Conservation (phyloP, 2,113 vertebrate genomes). For the Camelus dromedarius region DNA sequence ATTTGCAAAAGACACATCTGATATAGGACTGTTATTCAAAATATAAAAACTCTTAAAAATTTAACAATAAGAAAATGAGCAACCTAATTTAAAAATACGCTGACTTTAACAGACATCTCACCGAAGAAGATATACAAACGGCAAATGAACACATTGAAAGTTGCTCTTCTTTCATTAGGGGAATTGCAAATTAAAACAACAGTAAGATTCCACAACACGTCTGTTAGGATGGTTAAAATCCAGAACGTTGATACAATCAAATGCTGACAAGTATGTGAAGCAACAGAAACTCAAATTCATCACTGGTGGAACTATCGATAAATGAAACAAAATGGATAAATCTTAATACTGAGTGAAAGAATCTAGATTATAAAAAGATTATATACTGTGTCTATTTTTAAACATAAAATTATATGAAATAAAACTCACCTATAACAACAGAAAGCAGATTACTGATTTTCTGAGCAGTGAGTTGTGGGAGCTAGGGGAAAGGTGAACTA, state of each 20-base stretch:
- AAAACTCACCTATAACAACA: background rate
- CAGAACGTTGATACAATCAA: background rate
- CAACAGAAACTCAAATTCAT: background rate
- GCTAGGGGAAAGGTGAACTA: background rate
- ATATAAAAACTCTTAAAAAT: background rate
- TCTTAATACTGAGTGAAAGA: background rate
- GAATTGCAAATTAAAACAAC: background rate
- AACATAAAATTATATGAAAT: background rate
- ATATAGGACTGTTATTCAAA: background rate
- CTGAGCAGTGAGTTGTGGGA: background rate
- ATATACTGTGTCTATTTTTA: background rate
- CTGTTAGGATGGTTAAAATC: background rate
- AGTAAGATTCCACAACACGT: background rate
- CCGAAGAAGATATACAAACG: background rate
- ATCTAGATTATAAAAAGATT: background rate
- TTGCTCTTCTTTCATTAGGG: background rate
- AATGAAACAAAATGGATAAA: background rate
- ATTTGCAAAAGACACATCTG: background rate
- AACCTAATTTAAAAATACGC: background rate
- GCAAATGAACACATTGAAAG: background rate
- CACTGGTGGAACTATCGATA: background rate
- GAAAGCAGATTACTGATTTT: background rate
- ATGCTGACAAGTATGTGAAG: background rate
- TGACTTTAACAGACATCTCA: background rate
- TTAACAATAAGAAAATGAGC: background rate